A percentile compares a stretch with the other conserved stretches of the same genome.
phyloP scores from a whole-genome alignment of 35 echinoderm and acorn worm species.

The Patiria miniata region DNA sequence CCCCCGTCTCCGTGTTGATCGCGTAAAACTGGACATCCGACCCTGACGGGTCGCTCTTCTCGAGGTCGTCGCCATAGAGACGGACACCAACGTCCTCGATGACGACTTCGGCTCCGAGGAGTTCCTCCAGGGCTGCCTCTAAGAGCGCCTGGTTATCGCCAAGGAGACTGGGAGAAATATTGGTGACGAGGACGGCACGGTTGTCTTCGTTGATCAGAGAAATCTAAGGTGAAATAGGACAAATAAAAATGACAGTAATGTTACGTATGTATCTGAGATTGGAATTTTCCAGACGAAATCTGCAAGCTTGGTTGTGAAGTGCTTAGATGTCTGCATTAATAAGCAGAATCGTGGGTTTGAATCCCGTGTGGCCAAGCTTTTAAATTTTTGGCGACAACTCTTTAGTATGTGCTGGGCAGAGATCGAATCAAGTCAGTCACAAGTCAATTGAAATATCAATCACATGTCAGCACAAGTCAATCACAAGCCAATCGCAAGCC shows the following conservation, averaged over 20 bases:
- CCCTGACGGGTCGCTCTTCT: slow-evolving; percentile 58
- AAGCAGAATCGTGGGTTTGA: too few relatives aligned
- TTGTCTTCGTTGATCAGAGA: slow-evolving; percentile 78
- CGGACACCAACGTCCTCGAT: slow-evolving; percentile 69
- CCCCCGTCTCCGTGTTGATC: slow-evolving; percentile 38
- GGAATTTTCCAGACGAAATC: too few relatives aligned
- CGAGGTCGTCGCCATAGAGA: slow-evolving; percentile 37
- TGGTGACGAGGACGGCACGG: slow-evolving; percentile 56
- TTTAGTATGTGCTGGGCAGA: too few relatives aligned
- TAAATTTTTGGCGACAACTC: too few relatives aligned
- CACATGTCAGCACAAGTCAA: too few relatives aligned
- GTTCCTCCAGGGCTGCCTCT: slow-evolving; percentile 30
- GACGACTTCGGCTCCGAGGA: slow-evolving; percentile 60
- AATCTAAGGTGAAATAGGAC: slow-evolving; percentile 28
- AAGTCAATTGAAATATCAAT: too few relatives aligned
- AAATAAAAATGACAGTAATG: neutral
- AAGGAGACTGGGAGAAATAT: slow-evolving; percentile 42
- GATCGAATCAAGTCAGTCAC: too few relatives aligned
- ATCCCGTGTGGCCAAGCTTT: too few relatives aligned
- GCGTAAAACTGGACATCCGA: slow-evolving; percentile 77
- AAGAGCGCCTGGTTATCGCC: slow-evolving; percentile 4
- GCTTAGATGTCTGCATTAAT: too few relatives aligned
- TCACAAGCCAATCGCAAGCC: too few relatives aligned
- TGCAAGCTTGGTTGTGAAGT: too few relatives aligned
- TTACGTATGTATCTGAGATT: too few relatives aligned